A percentile compares a stretch with the other conserved stretches of the same genome.
These are phyloP conservation scores for Typhlichthys eigenmanni DNA, from an alignment of 2,797 vertebrate genomes.

Conservation along the genomic window DNA sequence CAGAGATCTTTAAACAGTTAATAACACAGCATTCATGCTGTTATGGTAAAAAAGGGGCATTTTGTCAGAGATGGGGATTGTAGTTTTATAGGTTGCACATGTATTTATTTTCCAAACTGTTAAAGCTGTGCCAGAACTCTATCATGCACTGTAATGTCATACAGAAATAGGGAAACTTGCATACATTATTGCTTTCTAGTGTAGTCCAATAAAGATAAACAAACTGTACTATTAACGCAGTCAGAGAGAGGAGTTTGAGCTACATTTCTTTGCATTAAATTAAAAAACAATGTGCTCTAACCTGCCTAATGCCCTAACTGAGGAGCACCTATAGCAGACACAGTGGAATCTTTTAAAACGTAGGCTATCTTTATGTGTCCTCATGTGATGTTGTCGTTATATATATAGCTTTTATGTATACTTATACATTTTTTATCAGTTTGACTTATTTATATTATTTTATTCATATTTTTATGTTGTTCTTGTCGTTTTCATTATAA, in stretches of 20 bases:
- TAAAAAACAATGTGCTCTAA: no score
- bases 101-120: slow-evolving; percentile 60
- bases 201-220: not conserved
- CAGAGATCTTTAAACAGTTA: slow-evolving; percentile 25
- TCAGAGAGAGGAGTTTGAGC: not conserved
- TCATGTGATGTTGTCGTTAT: no score
- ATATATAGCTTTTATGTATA: no score
- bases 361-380: no score
- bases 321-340: no score
- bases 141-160: slow-evolving; percentile 34
- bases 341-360: no score
- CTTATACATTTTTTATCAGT: no score
- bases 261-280: no score
- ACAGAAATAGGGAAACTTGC: slow-evolving; percentile 5
- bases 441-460: no score
- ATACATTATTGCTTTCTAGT: slow-evolving; percentile 1
- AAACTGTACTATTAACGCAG: not conserved
- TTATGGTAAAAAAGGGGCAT: slow-evolving; percentile 22
- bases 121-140: slow-evolving; percentile 51
- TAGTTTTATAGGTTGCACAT: slow-evolving; percentile 57
- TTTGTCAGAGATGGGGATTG: slow-evolving; percentile 17
- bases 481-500: no score
- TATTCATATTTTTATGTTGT: no score
- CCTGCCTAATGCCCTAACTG: no score
- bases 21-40: slow-evolving; percentile 38